Evolutionary conservation across 2,113 vertebrate species (phyloP).

Genomic region (Varanus komodoensis): DNA sequence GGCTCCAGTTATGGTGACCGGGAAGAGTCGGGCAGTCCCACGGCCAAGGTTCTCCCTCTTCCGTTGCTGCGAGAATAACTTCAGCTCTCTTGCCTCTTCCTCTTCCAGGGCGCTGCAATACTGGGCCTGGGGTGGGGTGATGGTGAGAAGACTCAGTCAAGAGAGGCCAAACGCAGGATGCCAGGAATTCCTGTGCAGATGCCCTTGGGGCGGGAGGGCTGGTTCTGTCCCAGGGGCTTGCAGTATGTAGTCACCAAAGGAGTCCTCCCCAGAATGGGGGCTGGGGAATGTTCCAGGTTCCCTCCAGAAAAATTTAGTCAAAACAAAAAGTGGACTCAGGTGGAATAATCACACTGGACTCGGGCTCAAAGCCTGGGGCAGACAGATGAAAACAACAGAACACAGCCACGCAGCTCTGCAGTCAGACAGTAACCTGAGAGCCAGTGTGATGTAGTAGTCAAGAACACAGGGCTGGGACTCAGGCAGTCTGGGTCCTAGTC

Average conservation of each 20-base stretch:
- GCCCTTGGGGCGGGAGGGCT: neutral
- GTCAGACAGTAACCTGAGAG: neutral
- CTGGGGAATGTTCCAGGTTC: neutral
- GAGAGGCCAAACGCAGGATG: no score
- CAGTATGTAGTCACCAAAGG: neutral
- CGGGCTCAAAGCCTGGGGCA: neutral
- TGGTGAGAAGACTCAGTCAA: neutral
- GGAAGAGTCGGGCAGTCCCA: conserved; percentile 93
- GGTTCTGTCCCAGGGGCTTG: neutral
- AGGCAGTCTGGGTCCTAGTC: no score
- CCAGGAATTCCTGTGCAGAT: neutral
- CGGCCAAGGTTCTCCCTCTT: conserved; percentile 95
- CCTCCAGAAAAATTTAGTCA: neutral
- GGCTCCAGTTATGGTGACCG: conserved; percentile 95
- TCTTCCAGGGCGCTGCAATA: conserved; percentile 97
- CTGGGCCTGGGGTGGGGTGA: conserved; percentile 82
- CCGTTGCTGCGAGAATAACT: conserved; percentile 96
- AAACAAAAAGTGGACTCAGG: neutral
- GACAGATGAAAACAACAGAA: neutral
- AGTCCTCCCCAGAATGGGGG: no score
- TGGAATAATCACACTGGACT: neutral
- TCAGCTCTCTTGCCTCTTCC: conserved; percentile 96
- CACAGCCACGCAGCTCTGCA: neutral
- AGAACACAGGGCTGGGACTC: no score
- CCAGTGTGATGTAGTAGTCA: no score